phyloP scores from a whole-genome alignment of 2,888 invertebrate species.

The Campoplex nolae region DNA sequence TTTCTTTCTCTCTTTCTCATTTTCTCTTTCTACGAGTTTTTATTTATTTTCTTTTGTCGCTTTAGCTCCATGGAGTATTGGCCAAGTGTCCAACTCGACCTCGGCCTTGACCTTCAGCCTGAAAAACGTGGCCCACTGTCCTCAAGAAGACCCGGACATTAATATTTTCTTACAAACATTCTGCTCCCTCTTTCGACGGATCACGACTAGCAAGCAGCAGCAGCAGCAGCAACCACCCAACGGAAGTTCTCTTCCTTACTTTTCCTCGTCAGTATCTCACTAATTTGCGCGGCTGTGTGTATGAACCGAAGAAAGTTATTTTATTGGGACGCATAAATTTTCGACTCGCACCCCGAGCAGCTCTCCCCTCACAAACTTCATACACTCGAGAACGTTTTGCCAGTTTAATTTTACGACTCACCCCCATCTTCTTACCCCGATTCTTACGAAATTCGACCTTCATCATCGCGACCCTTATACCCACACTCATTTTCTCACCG shows the following conservation, averaged over 20 bases:
- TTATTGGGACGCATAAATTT: constrained; percentile 71
- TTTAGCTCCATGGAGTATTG: not conserved
- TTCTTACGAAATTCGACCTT: constrained; percentile 16
- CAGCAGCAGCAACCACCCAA: constrained; percentile 45
- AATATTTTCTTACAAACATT: constrained; percentile 9
- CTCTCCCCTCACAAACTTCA: not conserved
- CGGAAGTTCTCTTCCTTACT: constrained; percentile 54
- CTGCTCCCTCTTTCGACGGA: not conserved
- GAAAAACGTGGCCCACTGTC: constrained; percentile 58
- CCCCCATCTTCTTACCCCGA: not conserved
- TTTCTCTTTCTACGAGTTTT: constrained; percentile 16
- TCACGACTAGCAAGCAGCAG: not conserved
- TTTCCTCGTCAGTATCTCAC: constrained; percentile 50
- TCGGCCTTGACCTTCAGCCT: constrained; percentile 56
- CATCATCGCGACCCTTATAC: constrained; percentile 16
- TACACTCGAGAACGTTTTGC: constrained; percentile 15
- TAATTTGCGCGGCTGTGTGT: constrained; percentile 14
- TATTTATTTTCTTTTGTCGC: constrained; percentile 43
- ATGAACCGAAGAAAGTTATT: constrained; percentile 56
- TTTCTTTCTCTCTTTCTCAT: not conserved
- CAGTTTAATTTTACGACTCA: constrained; percentile 34
- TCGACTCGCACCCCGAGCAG: constrained; percentile 29
- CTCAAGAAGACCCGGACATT: constrained; percentile 40
- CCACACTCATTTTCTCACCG: not conserved
- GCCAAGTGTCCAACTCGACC: not conserved